Conservation (phyloP, 1,140 invertebrate genomes). For the Drosophila carrolli region DNA sequence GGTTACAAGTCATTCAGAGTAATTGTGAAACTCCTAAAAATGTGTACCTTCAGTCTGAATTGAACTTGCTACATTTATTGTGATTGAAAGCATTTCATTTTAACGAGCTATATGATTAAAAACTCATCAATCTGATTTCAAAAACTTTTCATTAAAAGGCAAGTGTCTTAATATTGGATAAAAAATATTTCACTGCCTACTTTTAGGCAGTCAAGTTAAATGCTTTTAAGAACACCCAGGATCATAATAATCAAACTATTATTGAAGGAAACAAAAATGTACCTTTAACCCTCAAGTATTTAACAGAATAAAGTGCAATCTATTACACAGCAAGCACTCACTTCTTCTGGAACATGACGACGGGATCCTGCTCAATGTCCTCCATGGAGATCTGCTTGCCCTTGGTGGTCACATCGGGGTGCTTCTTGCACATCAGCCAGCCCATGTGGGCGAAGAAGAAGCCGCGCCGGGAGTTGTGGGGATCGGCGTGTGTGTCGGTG, state of each 20-base stretch:
- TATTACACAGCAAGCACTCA: conserved; percentile 59
- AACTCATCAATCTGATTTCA: too few relatives aligned
- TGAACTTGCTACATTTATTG: too few relatives aligned
- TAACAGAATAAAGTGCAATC: too few relatives aligned
- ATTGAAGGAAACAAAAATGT: too few relatives aligned
- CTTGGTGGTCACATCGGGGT: conserved; percentile 87
- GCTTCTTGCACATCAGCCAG: conserved; percentile 87
- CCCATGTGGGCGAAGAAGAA: conserved; percentile 89
- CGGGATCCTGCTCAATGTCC: conserved; percentile 89
- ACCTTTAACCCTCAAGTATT: too few relatives aligned
- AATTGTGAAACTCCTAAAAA: too few relatives aligned
- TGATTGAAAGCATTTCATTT: too few relatives aligned
- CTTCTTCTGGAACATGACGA: conserved; percentile 90
- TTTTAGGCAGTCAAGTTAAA: background rate
- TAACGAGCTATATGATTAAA: too few relatives aligned
- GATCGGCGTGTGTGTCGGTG: conserved; percentile 89
- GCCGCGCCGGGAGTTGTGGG: conserved; percentile 88
- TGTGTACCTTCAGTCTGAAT: too few relatives aligned
- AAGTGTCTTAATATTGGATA: too few relatives aligned
- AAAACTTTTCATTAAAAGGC: too few relatives aligned
- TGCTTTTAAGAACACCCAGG: background rate
- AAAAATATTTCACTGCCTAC: background rate
- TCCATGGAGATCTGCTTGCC: conserved; percentile 89
- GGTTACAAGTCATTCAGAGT: too few relatives aligned
- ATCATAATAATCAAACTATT: background rate